Evolutionary conservation across 1,140 invertebrate species (phyloP).

Genomic region (Battus philenor): DNA sequence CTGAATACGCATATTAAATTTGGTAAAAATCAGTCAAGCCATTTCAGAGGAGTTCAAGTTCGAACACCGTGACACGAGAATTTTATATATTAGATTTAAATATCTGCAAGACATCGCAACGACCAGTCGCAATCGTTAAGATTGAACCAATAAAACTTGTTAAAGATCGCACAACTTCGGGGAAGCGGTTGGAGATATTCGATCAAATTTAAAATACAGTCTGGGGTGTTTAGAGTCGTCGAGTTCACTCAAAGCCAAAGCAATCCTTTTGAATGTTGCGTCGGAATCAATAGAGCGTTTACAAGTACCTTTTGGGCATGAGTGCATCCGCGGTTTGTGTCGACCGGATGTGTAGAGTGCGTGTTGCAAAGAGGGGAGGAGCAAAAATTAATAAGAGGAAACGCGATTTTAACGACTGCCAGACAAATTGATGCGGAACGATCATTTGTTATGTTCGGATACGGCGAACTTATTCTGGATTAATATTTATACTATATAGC

Average conservation of each 20-base stretch:
- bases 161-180: no score
- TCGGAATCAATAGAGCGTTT: conserved; percentile 49
- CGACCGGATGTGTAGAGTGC: conserved; percentile 25
- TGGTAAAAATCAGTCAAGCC: no score
- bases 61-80: no score
- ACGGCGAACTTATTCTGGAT: conserved; percentile 30
- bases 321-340: conserved; percentile 46
- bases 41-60: no score
- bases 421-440: conserved; percentile 63
- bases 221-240: background rate
- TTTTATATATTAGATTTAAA: no score
- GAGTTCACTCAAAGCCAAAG: conserved; percentile 6
- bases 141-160: no score
- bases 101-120: no score
- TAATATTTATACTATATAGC: no score
- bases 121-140: no score
- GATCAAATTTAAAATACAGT: background rate
- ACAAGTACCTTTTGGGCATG: conserved; percentile 48
- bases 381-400: conserved; percentile 69
- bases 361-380: conserved; percentile 39
- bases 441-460: conserved; percentile 54
- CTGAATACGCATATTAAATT: no score
- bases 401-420: conserved; percentile 68
- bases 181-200: no score
- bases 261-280: conserved; percentile 24